Percentiles rank a stretch among this genome's conserved stretches.
phyloP scores from a whole-genome alignment of 2,797 vertebrate species.

The Oreochromis grahami region DNA sequence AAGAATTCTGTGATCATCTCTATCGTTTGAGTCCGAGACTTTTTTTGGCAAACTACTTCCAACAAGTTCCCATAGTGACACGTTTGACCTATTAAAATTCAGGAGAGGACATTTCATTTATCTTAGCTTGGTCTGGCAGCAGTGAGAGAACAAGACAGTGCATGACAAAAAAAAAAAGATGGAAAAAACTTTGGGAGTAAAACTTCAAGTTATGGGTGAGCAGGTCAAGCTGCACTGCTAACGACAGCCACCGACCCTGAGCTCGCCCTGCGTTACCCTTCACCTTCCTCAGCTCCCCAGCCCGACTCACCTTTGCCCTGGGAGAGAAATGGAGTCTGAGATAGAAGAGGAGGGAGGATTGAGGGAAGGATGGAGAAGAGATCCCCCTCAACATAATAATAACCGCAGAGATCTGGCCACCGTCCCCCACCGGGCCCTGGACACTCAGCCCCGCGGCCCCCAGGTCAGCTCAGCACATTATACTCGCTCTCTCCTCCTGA shows the following conservation, averaged over 20 bases:
- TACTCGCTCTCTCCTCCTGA: conserved; percentile 66
- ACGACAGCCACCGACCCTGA: conserved; percentile 57
- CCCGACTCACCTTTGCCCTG: conserved; percentile 75
- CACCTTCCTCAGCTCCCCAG: conserved; percentile 58
- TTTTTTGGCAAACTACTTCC: conserved; percentile 25
- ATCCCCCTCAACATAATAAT: conserved; percentile 78
- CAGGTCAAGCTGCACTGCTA: conserved; percentile 66
- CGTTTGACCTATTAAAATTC: conserved; percentile 53
- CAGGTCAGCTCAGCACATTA: conserved; percentile 84
- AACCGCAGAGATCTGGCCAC: conserved; percentile 78
- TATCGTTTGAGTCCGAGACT: background rate
- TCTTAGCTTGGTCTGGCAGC: conserved; percentile 3
- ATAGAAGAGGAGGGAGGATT: conserved; percentile 2
- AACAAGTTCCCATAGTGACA: conserved; percentile 19
- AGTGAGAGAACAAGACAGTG: conserved; percentile 8
- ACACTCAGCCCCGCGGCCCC: conserved; percentile 72
- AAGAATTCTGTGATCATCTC: background rate
- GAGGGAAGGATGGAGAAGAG: conserved; percentile 22
- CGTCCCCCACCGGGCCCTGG: conserved; percentile 75
- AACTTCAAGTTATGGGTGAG: conserved; percentile 61
- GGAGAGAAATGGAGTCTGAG: conserved; percentile 63
- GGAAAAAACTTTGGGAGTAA: conserved; percentile 41
- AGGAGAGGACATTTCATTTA: conserved; percentile 37
- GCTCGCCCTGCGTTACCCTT: conserved; percentile 53
- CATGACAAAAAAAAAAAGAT: conserved; percentile 16